Conservation (phyloP, 1,140 invertebrate genomes). For the Oncopodura yosiiana region DNA sequence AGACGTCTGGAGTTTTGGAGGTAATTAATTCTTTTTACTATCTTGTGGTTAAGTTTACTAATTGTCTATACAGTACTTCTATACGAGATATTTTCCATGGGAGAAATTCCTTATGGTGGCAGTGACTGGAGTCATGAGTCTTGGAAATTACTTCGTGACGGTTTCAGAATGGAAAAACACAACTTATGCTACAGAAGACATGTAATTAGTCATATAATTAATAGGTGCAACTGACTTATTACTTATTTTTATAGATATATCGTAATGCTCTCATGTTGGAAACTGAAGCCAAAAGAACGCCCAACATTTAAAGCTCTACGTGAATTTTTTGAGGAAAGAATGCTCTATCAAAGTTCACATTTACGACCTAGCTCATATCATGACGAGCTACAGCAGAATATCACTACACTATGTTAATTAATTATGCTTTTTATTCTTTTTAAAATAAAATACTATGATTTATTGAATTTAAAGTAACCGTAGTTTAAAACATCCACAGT, state of each 20-base stretch:
- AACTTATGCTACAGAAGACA: constrained; percentile 2
- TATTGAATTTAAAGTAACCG: too few species aligned
- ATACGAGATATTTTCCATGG: constrained; percentile 43
- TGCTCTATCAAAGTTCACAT: too few species aligned
- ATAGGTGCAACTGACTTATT: background rate
- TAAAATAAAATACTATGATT: too few species aligned
- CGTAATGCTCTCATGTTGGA: constrained; percentile 8
- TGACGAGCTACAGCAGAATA: too few species aligned
- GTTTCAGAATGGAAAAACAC: constrained; percentile 15
- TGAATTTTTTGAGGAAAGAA: too few species aligned
- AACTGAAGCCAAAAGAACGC: background rate
- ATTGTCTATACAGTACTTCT: constrained; percentile 10
- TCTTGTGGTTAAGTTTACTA: too few species aligned
- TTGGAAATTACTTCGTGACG: constrained; percentile 1
- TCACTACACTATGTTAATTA: too few species aligned
- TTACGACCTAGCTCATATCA: too few species aligned
- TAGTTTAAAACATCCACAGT: too few species aligned
- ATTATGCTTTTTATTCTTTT: too few species aligned
- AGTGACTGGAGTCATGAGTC: constrained; percentile 11
- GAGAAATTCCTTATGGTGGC: constrained; percentile 36
- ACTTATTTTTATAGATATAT: constrained; percentile 2
- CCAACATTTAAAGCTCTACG: too few species aligned
- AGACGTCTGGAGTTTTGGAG: constrained; percentile 11
- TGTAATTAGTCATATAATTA: constrained; percentile 14
- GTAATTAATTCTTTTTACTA: too few species aligned